These are phyloP conservation scores for Cerceris rybyensis DNA, from an alignment of 2,888 invertebrate species.

Conservation along the genomic window DNA sequence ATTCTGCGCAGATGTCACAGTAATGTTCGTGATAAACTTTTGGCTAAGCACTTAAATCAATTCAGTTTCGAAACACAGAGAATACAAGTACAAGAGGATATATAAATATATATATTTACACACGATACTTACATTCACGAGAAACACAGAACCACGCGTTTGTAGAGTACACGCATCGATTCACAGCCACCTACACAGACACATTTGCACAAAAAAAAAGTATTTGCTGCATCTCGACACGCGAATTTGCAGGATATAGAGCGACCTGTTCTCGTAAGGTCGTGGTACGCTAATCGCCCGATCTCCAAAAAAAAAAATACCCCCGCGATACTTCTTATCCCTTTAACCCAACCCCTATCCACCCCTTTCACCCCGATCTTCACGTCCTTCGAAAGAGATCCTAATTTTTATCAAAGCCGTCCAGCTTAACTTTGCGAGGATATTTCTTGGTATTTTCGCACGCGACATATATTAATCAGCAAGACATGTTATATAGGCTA, in stretches of 20 bases:
- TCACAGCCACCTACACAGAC: slow-evolving; percentile 5
- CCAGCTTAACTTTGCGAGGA: slow-evolving; percentile 81
- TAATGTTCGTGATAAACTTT: slow-evolving; percentile 58
- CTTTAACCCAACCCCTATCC: no score
- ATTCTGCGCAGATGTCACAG: slow-evolving; percentile 63
- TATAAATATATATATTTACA: not conserved
- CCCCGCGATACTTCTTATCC: slow-evolving; percentile 55
- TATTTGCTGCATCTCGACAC: slow-evolving; percentile 15
- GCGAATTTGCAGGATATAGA: not conserved
- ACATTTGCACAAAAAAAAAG: slow-evolving; percentile 31
- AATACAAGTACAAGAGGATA: not conserved
- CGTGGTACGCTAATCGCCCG: slow-evolving; percentile 5
- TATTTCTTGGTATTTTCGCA: slow-evolving; percentile 81
- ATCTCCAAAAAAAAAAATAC: slow-evolving; percentile 21
- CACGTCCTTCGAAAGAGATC: slow-evolving; percentile 79
- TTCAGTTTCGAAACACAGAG: slow-evolving; percentile 50
- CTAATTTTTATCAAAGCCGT: slow-evolving; percentile 82
- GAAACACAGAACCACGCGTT: not conserved
- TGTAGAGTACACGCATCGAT: not conserved
- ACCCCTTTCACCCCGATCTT: slow-evolving; percentile 58
- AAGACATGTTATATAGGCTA: slow-evolving; percentile 65
- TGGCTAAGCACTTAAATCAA: slow-evolving; percentile 59
- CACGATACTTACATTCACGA: not conserved
- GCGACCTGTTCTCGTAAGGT: slow-evolving; percentile 5
- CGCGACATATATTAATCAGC: slow-evolving; percentile 72